Evolutionary conservation across 92 coral and sea anemone genomes (phyloP), one percentile per base, ranked within the genome.

Genomic region (Epizoanthus rinbou): DNA sequence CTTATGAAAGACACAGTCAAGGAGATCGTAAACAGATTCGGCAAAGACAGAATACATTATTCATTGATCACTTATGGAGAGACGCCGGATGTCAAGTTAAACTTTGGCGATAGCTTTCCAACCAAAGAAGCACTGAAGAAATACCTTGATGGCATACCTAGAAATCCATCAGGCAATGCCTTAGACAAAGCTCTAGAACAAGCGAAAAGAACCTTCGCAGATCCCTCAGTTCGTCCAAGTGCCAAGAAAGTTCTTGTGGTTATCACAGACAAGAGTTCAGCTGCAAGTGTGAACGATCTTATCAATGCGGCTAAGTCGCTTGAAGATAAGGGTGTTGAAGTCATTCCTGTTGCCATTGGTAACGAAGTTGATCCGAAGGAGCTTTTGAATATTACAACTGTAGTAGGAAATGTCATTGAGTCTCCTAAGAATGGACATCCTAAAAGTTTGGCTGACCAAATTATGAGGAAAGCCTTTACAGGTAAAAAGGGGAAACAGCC

Each of bases 301-400:
- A 84, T 66, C 22, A 70, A 43, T 4, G 86, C 90, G 67, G 93
- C 87, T 5, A 63, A 64, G 68, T 80, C 83, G 0, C 54, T 95
- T 73, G 93, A 91, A 21, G 83, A 76, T 66, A 85, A 88, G 41
- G 90, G 92, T 9, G 79, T 95, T 66, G 84, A 93, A 60, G 95
- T 95, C 22, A 91, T 95, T 64, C 89, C 98, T 9, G 94, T 95
- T 69, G 95, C 95, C 24, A 54, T 91, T 79, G 98, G 98, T 16
- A 71, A 90, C 39, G 86, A 85, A 33, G 95, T 90, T 11, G 93
- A 93, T 25, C 57, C 59, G n/a, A 76, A 74, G 33, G 97, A 93
- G 56, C 78, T 91, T 33, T 87, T 76, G 68, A 84, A 88, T 35
- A 74, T 81, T 41, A 85, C 92, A 8, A 93, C 79, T 8, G 78